These are phyloP conservation scores for Rhopalosiphum nymphaeae DNA, from an alignment of 2,888 invertebrate species.

Conservation along the genomic window DNA sequence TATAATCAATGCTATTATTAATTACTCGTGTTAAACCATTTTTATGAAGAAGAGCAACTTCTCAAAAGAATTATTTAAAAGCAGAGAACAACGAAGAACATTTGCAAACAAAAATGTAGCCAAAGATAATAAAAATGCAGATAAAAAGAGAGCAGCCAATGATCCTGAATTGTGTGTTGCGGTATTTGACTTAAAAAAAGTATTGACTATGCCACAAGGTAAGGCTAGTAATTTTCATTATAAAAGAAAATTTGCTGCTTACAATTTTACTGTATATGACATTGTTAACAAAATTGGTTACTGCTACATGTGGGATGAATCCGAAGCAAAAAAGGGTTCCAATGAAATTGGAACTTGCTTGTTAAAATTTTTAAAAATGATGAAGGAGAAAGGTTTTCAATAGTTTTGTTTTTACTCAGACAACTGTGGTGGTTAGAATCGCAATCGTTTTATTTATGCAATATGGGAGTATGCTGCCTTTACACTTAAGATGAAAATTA, in stretches of 20 bases:
- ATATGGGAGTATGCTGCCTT: not conserved
- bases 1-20: too few species aligned
- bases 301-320: not conserved
- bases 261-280: not conserved
- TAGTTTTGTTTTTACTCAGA: conserved; percentile 1
- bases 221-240: not conserved
- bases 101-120: not conserved
- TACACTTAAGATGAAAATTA: not conserved
- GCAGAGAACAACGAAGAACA: not conserved
- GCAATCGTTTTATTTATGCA: not conserved
- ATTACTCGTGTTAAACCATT: not conserved
- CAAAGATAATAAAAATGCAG: not conserved
- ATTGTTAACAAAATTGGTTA: not conserved
- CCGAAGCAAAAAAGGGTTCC: not conserved
- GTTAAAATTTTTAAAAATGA: not conserved
- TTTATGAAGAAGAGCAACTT: too few species aligned
- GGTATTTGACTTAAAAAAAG: conserved; percentile 21
- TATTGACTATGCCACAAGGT: not conserved
- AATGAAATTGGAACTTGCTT: not conserved
- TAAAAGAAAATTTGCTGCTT: not conserved
- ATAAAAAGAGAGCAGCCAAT: not conserved
- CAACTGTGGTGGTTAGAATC: not conserved
- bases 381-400: not conserved
- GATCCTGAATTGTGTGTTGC: not conserved
- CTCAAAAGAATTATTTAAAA: too few species aligned